Evolutionary conservation across 2,113 vertebrate species (phyloP).

Genomic region (Hippocampus mohnikei): DNA sequence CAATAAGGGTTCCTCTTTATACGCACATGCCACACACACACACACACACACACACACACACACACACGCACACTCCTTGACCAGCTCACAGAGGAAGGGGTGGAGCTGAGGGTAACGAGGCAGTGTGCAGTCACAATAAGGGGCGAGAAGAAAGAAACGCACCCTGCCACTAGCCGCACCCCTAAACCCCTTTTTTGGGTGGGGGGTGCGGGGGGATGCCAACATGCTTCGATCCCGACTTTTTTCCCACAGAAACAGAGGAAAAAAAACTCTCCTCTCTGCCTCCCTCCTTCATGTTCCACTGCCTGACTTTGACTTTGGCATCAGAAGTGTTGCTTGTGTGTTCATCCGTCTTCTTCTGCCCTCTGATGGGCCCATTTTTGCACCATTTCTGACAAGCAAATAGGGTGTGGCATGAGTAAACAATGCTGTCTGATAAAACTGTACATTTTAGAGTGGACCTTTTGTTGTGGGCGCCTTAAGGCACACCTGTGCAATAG

Average conservation of each 20-base stretch:
- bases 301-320: slow-evolving; percentile 44
- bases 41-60: too few relatives aligned
- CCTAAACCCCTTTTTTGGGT: not conserved
- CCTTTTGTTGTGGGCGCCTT: too few relatives aligned
- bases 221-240: slow-evolving; percentile 38
- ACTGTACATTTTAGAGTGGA: too few relatives aligned
- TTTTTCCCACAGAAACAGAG: slow-evolving; percentile 41
- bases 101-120: slow-evolving; percentile 40
- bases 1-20: slow-evolving; percentile 41
- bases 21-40: not conserved
- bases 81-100: slow-evolving; percentile 48
- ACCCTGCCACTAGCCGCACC: slow-evolving; percentile 20
- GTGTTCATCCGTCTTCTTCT: not conserved
- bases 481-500: too few relatives aligned
- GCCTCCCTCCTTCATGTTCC: slow-evolving; percentile 11
- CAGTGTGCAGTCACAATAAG: slow-evolving; percentile 29
- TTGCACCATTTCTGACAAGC: not conserved
- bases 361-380: not conserved
- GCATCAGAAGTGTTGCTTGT: slow-evolving; percentile 19
- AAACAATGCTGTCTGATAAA: not conserved
- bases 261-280: slow-evolving; percentile 16
- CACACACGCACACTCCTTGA: slow-evolving; percentile 26
- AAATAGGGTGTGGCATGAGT: not conserved
- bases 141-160: slow-evolving; percentile 10
- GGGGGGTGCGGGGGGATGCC: slow-evolving; percentile 32